Percentiles rank a stretch among this genome's conserved stretches.
Conservation (phyloP, 2,888 invertebrate species). For the Chloroclystis v-ata region DNA sequence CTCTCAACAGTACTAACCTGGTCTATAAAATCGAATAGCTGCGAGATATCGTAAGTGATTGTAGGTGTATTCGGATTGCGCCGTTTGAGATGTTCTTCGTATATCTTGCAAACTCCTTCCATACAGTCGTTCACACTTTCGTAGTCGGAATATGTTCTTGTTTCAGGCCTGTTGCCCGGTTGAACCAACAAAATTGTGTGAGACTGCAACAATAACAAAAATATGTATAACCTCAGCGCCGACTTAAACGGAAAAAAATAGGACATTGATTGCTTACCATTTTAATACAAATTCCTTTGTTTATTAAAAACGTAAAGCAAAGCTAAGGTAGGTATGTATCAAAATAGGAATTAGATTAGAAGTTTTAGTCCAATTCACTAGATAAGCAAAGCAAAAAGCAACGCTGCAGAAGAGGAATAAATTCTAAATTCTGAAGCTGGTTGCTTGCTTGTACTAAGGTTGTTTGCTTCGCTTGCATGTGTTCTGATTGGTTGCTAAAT, state of each 20-base stretch:
- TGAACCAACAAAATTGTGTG: constrained; percentile 98
- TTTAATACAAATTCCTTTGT: no score
- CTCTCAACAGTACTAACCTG: constrained; percentile 80
- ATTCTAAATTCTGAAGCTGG: no score
- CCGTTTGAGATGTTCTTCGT: constrained; percentile 97
- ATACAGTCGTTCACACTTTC: constrained; percentile 98
- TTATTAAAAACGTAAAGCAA: no score
- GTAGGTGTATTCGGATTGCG: constrained; percentile 97
- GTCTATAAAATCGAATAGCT: constrained; percentile 98
- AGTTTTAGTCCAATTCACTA: no score
- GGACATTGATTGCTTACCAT: no score
- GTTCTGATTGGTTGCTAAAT: no score
- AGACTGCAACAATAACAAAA: constrained; percentile 78
- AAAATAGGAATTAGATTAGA: no score
- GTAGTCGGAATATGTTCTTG: constrained; percentile 98
- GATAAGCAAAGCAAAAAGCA: no score
- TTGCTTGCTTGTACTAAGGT: no score
- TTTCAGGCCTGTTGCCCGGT: constrained; percentile 94
- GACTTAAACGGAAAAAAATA: constrained; percentile 45
- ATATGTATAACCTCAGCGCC: constrained; percentile 49
- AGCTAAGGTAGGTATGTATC: no score
- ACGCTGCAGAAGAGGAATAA: no score
- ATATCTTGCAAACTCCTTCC: constrained; percentile 99
- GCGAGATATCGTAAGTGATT: constrained; percentile 98
- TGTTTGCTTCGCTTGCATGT: no score